Evolutionary conservation across 2,113 vertebrate genomes (phyloP), one percentile per base, ranked within the genome.

Genomic region (Opisthocomus hoazin): DNA sequence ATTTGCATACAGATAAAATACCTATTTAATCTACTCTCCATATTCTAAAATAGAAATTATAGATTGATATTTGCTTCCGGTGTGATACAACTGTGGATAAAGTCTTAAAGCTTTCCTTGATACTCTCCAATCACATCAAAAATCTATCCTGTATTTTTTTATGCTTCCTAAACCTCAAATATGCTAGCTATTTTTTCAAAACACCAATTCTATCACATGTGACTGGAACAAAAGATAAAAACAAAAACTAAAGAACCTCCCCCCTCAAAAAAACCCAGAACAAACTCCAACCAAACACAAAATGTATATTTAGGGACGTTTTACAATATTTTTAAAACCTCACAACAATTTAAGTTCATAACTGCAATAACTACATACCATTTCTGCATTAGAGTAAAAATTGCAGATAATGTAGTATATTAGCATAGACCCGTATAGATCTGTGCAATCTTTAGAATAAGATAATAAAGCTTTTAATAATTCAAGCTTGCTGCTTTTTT

Each of bases 1-100:
- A 93, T 96, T 83, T 96, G 29, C 79, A 90, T 74, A 15, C 15
- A 77, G 66, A 95, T 93, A 94, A 95, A 93, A 77, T 93, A 93
- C 12, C 39, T 53, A 65, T 50, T 93, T 93, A 79, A 93, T 74
- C 66, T 82, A 37, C 18, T 51, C 22, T 51, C 58, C 50, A 70
- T 57, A 80, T 46, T 57, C 54, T 70, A 66, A 95, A 89, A 37
- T 10, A 61, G 18, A 75, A 94, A 66, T 58, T 77, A 76, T 10
- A 88, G 45, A 82, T 22, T 65, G 22, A 10, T 76, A 61, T 34
- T 88, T 77, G 9, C 13, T 86, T 87, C 61, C 43, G 71, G 14
- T 37, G 9, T 51, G 60, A 87, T 81, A 78, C 6, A 81, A 39
- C 18, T 30, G 20, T 24, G 15, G 66, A 54, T 70, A 66, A 83